Conservation (phyloP, 2,797 vertebrate species). For the Apodemus agrarius region DNA sequence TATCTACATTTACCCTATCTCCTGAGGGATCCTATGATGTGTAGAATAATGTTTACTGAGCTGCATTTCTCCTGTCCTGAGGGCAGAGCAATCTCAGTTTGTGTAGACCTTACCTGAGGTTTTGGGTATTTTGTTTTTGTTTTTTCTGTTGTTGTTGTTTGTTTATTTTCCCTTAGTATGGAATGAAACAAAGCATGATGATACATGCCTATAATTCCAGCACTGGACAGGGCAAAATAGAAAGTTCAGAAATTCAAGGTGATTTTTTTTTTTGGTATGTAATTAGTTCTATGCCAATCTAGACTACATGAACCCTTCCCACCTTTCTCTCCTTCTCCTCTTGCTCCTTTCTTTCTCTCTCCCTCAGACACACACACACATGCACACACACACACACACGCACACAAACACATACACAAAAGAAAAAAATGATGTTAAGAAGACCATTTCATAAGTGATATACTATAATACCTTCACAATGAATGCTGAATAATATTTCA, state of each 20-base stretch:
- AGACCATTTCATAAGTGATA: neutral
- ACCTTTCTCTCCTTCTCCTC: too few relatives aligned
- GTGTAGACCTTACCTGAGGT: neutral
- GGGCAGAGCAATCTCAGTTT: neutral
- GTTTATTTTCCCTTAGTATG: neutral
- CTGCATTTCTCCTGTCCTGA: neutral
- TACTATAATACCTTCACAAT: neutral
- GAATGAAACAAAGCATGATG: neutral
- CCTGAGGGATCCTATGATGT: neutral
- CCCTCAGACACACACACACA: neutral
- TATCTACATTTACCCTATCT: neutral
- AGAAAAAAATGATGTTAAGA: neutral
- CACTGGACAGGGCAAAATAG: neutral
- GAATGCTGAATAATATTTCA: neutral
- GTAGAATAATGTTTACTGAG: accelerated
- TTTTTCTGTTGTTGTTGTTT: too few relatives aligned
- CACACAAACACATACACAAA: neutral
- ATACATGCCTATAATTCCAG: neutral
- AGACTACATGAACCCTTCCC: neutral
- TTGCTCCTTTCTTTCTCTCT: neutral
- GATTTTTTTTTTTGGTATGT: neutral
- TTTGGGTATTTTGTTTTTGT: neutral
- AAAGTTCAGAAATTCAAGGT: neutral
- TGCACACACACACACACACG: neutral
- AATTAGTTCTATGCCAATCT: neutral